Evolutionary conservation across 2,113 vertebrate species (phyloP), one percentile per base, ranked within the genome.

Genomic region (Tiliqua scincoides): DNA sequence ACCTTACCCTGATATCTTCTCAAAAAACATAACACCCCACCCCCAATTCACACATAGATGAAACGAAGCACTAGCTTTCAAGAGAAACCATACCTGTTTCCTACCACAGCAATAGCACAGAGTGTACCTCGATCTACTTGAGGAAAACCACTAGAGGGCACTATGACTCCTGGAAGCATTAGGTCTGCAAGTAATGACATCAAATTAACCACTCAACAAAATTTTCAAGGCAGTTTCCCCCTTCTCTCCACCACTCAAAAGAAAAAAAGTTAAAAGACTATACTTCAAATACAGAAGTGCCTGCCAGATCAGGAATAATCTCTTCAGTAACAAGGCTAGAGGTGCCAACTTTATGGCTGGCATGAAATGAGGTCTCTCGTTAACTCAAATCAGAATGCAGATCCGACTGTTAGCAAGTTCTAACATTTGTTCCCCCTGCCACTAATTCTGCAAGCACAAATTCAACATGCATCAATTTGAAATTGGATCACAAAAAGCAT

Each of bases 81-180:
- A 78, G 7, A 87, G 73, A 71, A 79, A 12, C 35, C 10, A 6
- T 96, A 99, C 99, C 98, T 97, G 94, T 97, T 99, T 91, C 95
- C 97, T 70, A 97, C 96, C 76, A 99, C 91, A 40, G 95, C 97
- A 87, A 99, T 94, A 67, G 97, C 97, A 92, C 98, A 99, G 87
- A 97, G 96, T 10, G 96, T 94, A 2, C 98, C 98, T 91, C 77
- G 95, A 15, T 95, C 94, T 80, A 99, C 96, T 54, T 93, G 96
- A 87, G 98, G 98, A 27, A 99, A 96, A 83, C 98, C 99, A 90
- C 91, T 88, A 90, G 97, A 93, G 90, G 98, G 97, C 92, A 98
- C 94, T 88, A 98, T 96, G 52, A 99, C 96, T 63, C 99, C 98
- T 0, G 99, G 98, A 91, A 99, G 96, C 99, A 99, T 99, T 89